Base-by-base conservation (phyloP, 2,888 invertebrate genomes). In the Eupeodes latifasciatus region DNA sequence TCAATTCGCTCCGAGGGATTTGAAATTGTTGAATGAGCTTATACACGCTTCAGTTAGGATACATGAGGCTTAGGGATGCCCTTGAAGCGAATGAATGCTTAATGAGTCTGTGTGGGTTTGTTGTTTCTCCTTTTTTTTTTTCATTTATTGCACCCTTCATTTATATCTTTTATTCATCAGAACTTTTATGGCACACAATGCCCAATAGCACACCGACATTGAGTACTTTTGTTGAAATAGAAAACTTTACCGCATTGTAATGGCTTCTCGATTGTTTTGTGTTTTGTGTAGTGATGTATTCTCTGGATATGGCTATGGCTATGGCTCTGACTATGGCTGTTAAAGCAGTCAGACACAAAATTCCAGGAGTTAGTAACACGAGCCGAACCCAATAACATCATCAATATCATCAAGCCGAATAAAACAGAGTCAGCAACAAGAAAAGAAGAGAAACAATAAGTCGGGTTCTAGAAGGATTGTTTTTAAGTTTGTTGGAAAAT, bases 211-310 rank as follows among this genome's bases (percentile, higher is more conserved):
- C 51, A 69, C 69, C 62, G 19, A 59, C 64, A 49, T 57, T 82
- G 64, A 80, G 51, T 9, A 49, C 19, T 69, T 81, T 62, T 27
- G 69, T 71, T 71, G 55, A 40, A 74, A 79, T 51, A 69, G 59
- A 67, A 34, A 74, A 85, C 66, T 81, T 74, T 62, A 16, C 53
- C 27, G 77, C 85, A 81, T 72, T 85, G 77, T 78, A 81, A 81
- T 77, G 85, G 85, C 67, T 85, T 85, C 77, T 74, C 74, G 67
- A 85, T 85, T 81, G 83, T 79, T 9, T 72, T 66, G 16, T 6
- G 44, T 64, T 27, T 27, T 64, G 19, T 27, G 4, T 64, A 47
- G 9, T 44, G n/a, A 16, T 36, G 16, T 40, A 4, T 62, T 40
- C 5, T 40, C 40, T 40, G 5, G 40, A 1, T 27, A 27, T 27